A percentile compares a stretch with the other conserved stretches of the same genome.
Evolutionary conservation across 2,888 invertebrate genomes (phyloP).

Genomic region (Phengaris alcon): DNA sequence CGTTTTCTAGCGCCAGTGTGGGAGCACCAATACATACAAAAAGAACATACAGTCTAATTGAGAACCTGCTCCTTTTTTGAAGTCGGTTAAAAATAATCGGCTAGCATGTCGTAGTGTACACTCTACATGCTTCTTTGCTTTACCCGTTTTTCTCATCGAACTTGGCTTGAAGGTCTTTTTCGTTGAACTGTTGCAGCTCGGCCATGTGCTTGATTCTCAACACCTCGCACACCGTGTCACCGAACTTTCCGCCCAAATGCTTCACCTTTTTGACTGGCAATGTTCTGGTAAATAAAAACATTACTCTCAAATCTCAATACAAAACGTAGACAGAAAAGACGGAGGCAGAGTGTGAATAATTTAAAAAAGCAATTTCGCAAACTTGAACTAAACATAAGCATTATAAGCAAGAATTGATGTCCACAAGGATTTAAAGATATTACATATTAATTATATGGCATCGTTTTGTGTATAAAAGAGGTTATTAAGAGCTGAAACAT

Average conservation of each 20-base stretch:
- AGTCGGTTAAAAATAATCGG: neutral
- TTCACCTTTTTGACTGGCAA: conserved; percentile 91
- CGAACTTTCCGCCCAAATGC: conserved; percentile 96
- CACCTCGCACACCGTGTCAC: conserved; percentile 85
- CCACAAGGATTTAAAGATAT: too few relatives aligned
- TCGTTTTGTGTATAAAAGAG: too few relatives aligned
- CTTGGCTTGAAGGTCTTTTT: conserved; percentile 83
- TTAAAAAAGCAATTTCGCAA: neutral
- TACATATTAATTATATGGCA: too few relatives aligned
- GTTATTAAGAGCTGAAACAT: neutral
- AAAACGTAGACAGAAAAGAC: neutral
- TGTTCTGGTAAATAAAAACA: conserved; percentile 54
- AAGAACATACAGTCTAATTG: too few relatives aligned
- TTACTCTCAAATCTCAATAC: neutral
- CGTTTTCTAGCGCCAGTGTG: too few relatives aligned
- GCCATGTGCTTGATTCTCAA: conserved; percentile 87
- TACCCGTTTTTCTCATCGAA: conserved; percentile 95
- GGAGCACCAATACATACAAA: too few relatives aligned
- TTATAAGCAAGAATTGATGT: too few relatives aligned
- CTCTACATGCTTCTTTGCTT: conserved; percentile 30
- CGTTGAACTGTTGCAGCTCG: conserved; percentile 85
- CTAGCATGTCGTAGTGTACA: neutral
- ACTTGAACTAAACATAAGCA: too few relatives aligned
- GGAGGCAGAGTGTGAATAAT: neutral
- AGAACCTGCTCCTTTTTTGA: too few relatives aligned